These are phyloP conservation scores for Eublepharis macularius DNA, from an alignment of 2,113 vertebrate species.

Conservation along the genomic window DNA sequence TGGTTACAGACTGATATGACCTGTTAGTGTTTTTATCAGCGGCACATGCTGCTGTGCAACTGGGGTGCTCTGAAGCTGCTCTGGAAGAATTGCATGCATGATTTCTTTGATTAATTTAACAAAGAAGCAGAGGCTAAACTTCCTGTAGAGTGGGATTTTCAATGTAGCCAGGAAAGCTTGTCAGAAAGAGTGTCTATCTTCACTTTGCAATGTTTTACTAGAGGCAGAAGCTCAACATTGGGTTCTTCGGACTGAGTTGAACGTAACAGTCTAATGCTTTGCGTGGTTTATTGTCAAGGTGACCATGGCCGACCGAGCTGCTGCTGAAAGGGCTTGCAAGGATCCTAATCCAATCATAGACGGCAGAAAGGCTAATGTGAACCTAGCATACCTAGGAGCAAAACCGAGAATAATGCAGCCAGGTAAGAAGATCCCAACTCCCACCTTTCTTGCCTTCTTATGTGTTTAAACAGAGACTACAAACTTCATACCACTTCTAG, in stretches of 20 bases:
- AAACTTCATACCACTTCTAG: too few relatives aligned
- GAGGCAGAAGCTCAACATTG: background rate
- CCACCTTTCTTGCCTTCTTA: background rate
- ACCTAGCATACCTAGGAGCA: conserved; percentile 97
- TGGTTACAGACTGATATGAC: conserved; percentile 25
- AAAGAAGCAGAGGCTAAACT: background rate
- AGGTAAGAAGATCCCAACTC: conserved; percentile 77
- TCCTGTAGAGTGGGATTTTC: background rate
- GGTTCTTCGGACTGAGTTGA: background rate
- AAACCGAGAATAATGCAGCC: conserved; percentile 98
- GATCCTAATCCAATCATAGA: conserved; percentile 99
- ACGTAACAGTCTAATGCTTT: background rate
- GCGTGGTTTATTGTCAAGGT: conserved; percentile 80
- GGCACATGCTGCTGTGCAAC: conserved; percentile 12
- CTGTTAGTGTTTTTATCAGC: conserved; percentile 18
- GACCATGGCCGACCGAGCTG: conserved; percentile 95
- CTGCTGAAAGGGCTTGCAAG: conserved; percentile 95
- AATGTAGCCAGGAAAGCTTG: background rate
- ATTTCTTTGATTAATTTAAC: background rate
- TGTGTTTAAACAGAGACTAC: background rate
- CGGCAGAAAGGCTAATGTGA: conserved; percentile 98
- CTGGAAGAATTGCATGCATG: background rate
- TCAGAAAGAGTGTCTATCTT: background rate
- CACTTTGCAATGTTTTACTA: background rate
- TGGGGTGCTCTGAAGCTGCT: background rate